A percentile compares a stretch with the other conserved stretches of the same genome.
Conservation (phyloP, 2,888 invertebrate genomes). For the Callyntrura guangdongensis region DNA sequence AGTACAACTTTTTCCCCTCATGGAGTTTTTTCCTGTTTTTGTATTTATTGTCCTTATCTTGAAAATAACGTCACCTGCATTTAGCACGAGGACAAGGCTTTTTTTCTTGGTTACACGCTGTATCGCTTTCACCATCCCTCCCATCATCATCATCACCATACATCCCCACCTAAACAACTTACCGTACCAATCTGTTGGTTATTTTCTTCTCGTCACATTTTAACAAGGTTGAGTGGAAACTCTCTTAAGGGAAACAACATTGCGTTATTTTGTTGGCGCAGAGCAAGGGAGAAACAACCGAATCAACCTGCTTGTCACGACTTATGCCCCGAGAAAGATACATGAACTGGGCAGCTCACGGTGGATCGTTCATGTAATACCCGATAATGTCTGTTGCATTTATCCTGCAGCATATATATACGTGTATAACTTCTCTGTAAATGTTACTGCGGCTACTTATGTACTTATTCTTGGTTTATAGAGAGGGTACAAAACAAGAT, state of each 20-base stretch:
- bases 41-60: constrained; percentile 62
- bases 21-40: background rate
- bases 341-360: constrained; percentile 42
- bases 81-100: background rate
- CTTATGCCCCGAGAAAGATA: constrained; percentile 70
- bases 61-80: constrained; percentile 31
- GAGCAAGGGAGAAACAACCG: constrained; percentile 29
- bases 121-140: constrained; percentile 17
- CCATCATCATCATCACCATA: too few relatives aligned
- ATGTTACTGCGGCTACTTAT: background rate
- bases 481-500: constrained; percentile 8
- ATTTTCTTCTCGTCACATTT: background rate
- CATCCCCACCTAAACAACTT: too few relatives aligned
- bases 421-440: too few relatives aligned
- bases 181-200: constrained; percentile 36
- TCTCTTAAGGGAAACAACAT: constrained; percentile 35
- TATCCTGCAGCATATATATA: background rate
- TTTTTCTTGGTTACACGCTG: background rate
- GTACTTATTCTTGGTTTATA: background rate
- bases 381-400: constrained; percentile 74
- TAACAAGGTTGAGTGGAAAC: constrained; percentile 15
- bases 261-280: constrained; percentile 21
- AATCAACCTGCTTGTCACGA: constrained; percentile 78
- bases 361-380: constrained; percentile 35
- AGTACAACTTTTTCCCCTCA: constrained; percentile 2